Conservation (phyloP, 2,888 invertebrate species). For the Fissipunctia ypsillon region DNA sequence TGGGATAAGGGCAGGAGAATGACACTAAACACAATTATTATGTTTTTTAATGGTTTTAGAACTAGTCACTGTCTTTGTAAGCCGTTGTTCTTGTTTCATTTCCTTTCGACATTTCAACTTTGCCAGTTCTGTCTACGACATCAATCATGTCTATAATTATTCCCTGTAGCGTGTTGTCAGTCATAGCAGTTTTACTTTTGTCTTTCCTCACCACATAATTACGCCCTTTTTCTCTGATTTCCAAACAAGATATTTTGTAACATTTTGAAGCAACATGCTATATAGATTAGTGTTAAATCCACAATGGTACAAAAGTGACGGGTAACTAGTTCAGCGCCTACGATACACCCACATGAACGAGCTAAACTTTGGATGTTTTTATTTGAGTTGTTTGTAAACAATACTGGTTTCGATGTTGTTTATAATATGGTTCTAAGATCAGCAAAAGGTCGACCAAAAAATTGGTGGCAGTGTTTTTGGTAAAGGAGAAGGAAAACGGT, state of each 20-base stretch:
- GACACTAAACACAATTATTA: background rate
- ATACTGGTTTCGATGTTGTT: constrained; percentile 1
- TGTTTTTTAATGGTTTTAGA: background rate
- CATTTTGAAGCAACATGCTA: constrained; percentile 5
- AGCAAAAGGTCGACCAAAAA: background rate
- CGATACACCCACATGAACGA: constrained; percentile 41
- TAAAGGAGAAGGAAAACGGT: too few species aligned
- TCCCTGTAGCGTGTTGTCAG: constrained; percentile 7
- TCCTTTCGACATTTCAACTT: constrained; percentile 6
- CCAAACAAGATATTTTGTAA: constrained; percentile 18
- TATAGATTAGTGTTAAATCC: constrained; percentile 31
- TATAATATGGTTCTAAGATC: background rate
- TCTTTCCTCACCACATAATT: constrained; percentile 11
- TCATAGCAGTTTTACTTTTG: background rate
- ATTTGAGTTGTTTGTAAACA: constrained; percentile 34
- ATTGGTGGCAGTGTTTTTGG: background rate
- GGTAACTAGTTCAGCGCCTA: constrained; percentile 42
- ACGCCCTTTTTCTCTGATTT: constrained; percentile 12
- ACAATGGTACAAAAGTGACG: constrained; percentile 28
- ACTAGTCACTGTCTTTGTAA: background rate
- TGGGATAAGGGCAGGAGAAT: background rate
- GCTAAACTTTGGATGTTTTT: constrained; percentile 21
- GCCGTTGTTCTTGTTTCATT: background rate
- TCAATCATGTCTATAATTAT: constrained; percentile 17
- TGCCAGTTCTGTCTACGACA: background rate